Percentiles rank a stretch among this genome's conserved stretches.
phyloP scores from a whole-genome alignment of 1,140 invertebrate genomes.

The Bicyclus anynana region DNA sequence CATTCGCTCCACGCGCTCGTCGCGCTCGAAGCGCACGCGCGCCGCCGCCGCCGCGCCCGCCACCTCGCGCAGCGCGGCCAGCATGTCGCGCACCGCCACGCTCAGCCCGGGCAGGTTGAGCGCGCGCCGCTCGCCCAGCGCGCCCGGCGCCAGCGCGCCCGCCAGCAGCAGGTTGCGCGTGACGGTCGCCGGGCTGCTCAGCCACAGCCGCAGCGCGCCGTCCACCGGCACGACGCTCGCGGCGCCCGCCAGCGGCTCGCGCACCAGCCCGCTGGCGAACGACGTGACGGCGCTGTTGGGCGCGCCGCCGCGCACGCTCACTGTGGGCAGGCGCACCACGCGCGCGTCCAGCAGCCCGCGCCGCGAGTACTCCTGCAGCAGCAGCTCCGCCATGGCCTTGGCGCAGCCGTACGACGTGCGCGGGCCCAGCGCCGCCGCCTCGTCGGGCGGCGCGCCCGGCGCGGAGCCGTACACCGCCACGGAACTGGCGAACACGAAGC shows the following conservation, averaged over 20 bases:
- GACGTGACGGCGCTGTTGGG: conserved; percentile 57
- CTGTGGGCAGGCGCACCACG: conserved; percentile 51
- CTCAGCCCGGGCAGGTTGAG: conserved; percentile 49
- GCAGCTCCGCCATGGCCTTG: conserved; percentile 59
- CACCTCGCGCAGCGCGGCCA: conserved; percentile 35
- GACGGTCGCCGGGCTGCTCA: conserved; percentile 44
- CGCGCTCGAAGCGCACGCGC: conserved; percentile 38
- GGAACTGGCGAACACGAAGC: conserved; percentile 53
- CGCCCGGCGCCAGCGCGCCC: conserved; percentile 25
- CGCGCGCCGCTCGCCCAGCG: conserved; percentile 38
- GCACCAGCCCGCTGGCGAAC: conserved; percentile 56
- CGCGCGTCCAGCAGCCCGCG: conserved; percentile 49
- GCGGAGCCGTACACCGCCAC: conserved; percentile 54
- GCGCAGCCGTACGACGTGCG: conserved; percentile 57
- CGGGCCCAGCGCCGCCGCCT: conserved; percentile 43
- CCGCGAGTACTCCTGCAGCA: conserved; percentile 55
- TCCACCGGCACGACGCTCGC: conserved; percentile 41
- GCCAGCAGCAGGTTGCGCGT: conserved; percentile 47
- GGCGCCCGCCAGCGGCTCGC: conserved; percentile 52
- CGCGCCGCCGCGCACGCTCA: conserved; percentile 47
- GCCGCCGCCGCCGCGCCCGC: conserved; percentile 36
- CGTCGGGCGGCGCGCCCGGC: conserved; percentile 41
- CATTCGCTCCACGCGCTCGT: conserved; percentile 36
- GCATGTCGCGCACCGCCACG: conserved; percentile 43
- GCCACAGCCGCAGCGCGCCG: conserved; percentile 39